Base-by-base conservation (phyloP, 2,888 invertebrate genomes). In the Drosophila maculinotata region DNA sequence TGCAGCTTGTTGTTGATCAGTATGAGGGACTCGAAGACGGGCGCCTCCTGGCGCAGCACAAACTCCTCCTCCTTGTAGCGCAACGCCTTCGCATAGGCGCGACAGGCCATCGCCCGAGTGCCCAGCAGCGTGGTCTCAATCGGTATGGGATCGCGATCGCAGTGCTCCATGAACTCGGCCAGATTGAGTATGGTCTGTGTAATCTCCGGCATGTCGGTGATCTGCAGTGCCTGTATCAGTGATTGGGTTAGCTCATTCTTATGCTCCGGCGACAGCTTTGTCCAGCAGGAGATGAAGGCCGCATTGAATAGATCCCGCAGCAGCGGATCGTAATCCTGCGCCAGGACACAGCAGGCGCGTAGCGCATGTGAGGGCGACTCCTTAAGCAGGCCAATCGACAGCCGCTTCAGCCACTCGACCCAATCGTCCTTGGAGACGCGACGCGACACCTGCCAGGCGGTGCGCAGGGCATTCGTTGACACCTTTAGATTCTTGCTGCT, bases 101-200 rank as follows among this genome's bases (percentile, higher is more conserved):
- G 94, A 90, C 98, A 98, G 63, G 97, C 96, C 95, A 99, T 98
- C 0, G 99, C 99, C 48, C 97, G 93, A 77, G 98, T 96, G 0
- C 99, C 98, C 0, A 99, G 92, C 47, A 98, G 92, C 62, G 96
- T 95, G 0, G 96, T 95, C 63, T 97, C 95, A 63, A 99, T 93
- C 0, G 99, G 98, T 67, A 99, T 92, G 0, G 98, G 96, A 20
- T 98, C 98, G 89, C 97, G 96, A 88, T 99, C 99, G 88, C 99
- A 99, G 90, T 99, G 99, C 87, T 99, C 99, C 98, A 99, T 99
- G 88, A 99, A 99, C 91, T 99, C 99, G 0, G 99, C 99, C 68
- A 99, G 92, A 92, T 99, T 99, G 10, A 99, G 93, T 66, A 99
- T 96, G 0, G 98, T 98, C 88, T 99, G 99, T 0, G 98, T 98